Percentiles rank a stretch among this genome's conserved stretches.
Conservation (phyloP, 2,888 invertebrate species). For the Cosmopolites sordidus region DNA sequence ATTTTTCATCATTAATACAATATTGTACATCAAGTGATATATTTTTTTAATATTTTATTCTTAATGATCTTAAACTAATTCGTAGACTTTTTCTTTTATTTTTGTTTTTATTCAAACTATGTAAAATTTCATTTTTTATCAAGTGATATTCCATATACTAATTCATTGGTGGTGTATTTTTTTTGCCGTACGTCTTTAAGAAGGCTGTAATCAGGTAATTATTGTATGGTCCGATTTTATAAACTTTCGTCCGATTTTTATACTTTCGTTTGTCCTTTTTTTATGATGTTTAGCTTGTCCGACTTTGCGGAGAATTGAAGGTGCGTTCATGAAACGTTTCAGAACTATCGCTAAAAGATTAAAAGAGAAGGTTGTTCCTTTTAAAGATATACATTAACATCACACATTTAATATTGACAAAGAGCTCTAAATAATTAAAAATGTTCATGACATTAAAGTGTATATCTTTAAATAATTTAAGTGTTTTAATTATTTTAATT, state of each 20-base stretch:
- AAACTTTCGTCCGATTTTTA: conserved; percentile 27
- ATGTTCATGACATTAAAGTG: conserved; percentile 1
- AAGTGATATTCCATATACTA: conserved; percentile 36
- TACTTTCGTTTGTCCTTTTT: conserved; percentile 38
- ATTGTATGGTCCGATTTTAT: conserved; percentile 36
- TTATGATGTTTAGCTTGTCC: conserved; percentile 46
- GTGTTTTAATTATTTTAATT: conserved; percentile 12
- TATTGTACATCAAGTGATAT: neutral
- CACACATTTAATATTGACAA: neutral
- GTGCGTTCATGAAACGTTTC: conserved; percentile 41
- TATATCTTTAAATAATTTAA: conserved; percentile 15
- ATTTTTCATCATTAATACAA: no score
- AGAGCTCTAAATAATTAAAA: neutral
- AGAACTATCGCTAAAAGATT: conserved; percentile 2
- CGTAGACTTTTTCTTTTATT: conserved; percentile 7
- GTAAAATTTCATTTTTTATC: no score
- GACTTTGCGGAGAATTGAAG: conserved; percentile 42
- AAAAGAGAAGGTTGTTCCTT: neutral
- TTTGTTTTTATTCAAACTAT: conserved; percentile 6
- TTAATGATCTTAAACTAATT: conserved; percentile 6
- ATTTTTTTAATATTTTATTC: conserved; percentile 1
- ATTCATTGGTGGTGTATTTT: conserved; percentile 48
- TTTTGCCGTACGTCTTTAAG: conserved; percentile 46
- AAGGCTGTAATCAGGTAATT: conserved; percentile 47
- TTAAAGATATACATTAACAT: conserved; percentile 4